Base-by-base conservation (phyloP, 2,888 invertebrate species). In the Pachliopta kotzebuea region DNA sequence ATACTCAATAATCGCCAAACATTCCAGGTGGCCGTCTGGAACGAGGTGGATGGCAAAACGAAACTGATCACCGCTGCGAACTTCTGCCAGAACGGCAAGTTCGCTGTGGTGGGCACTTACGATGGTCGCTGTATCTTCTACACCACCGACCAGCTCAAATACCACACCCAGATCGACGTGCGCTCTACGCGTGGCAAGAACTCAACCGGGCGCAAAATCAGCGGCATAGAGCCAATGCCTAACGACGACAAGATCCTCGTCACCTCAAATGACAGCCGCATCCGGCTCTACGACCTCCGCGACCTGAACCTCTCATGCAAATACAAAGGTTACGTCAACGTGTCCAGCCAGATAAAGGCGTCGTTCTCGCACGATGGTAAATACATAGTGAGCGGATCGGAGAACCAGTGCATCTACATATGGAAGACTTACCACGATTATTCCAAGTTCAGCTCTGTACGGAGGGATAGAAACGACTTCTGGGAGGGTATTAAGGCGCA, bases 111-210 rank as follows among this genome's bases (percentile, higher is more conserved):
- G 0, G 99, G 99, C 50, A 98, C 99, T 0, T 99, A 99, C 89
- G 99, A 99, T 88, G 99, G 99, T 0, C 95, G 99, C 54, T 99
- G 99, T 85, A 98, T 99, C 76, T 99, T 99, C 92, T 99, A 99
- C 91, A 98, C 96, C 49, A 99, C 99, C 0, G 99, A 99, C 93
- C 98, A 99, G 83, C 92, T 99, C 4, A 99, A 99, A 79, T 99
- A 99, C 86, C 98, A 98, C 88, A 99, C 99, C 11, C 98, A 98
- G 80, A 98, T 99, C 69, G 97, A 99, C 86, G 99, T 99, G 2
- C 93, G 98, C 2, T 99, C 98, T 11, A 96, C 98, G 0, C 90
- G 99, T n/a, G 98, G 99, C 0, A 97, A 98, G 79, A 99, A 99
- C 90, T 96, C 98, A 0, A 96, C 96, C 2, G 99, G 98, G 0